Evolutionary conservation across 2,888 invertebrate species (phyloP), one percentile per base, ranked within the genome.

Genomic region (Troglohyphantes excavatus): DNA sequence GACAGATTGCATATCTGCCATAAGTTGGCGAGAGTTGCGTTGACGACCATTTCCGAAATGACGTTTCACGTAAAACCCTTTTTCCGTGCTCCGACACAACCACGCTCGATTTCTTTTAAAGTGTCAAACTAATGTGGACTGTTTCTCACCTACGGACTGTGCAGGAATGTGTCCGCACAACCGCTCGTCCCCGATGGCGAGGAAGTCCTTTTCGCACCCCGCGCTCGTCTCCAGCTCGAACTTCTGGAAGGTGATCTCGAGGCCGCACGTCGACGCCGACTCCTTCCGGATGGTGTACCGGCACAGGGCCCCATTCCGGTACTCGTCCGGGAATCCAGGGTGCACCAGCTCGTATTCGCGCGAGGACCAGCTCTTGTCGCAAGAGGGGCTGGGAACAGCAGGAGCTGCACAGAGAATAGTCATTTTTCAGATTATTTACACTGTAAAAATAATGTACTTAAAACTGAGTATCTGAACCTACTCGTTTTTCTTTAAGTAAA

Each of bases 111-210:
- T n/a, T n/a, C n/a, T n/a, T n/a, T n/a, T n/a, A n/a, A n/a, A n/a
- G n/a, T n/a, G n/a, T n/a, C n/a, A n/a, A n/a, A n/a, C n/a, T n/a
- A n/a, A n/a, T n/a, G n/a, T n/a, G n/a, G n/a, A 61, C 6, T 63
- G 43, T 7, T 70, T 73, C 91, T 90, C n/a, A 91, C 92, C 90
- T 9, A 91, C 88, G 23, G 92, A 85, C 26, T 91, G 78, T 0
- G 91, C 82, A 6, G 91, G 85, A 39, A 92, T 79, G 9, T 81
- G 73, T 26, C 92, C 92, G 65, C 92, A 92, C 2, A 92, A 82
- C 67, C 91, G 91, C 83, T 92, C 91, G 17, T 92, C 92, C 46
- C 92, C 92, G 23, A 92, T 90, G 6, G 92, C 92, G 2, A 92
- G 72, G 79, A 91, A 92, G 70, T 92, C 92, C 59, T 90, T 92